These are phyloP conservation scores for Lasioglossum albipes DNA, from an alignment of 1,140 invertebrate genomes.

Conservation along the genomic window DNA sequence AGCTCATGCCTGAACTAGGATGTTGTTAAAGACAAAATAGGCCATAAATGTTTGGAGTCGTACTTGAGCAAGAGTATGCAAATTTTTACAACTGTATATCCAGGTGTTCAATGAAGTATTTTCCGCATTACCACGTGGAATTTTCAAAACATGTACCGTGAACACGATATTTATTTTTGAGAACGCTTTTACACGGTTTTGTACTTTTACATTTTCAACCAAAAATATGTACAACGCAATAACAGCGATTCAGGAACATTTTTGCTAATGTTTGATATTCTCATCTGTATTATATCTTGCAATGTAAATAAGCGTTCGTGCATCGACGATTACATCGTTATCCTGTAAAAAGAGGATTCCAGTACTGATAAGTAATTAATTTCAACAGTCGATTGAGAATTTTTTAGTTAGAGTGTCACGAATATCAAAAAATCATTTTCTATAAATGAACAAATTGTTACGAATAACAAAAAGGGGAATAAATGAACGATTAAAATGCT, in stretches of 20 bases:
- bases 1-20: too few relatives aligned
- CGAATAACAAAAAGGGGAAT: background rate
- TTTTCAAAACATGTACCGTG: background rate
- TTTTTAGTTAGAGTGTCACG: too few relatives aligned
- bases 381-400: background rate
- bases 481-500: background rate
- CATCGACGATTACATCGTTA: slow-evolving; percentile 16
- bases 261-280: slow-evolving; percentile 23
- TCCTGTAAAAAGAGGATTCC: background rate
- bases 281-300: slow-evolving; percentile 8
- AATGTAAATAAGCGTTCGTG: slow-evolving; percentile 35
- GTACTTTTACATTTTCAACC: slow-evolving; percentile 16
- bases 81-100: background rate
- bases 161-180: background rate
- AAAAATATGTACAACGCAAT: slow-evolving; percentile 3
- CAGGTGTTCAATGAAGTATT: background rate
- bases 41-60: background rate
- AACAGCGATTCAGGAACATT: slow-evolving; percentile 13
- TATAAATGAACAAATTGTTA: background rate
- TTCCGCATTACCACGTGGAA: background rate
- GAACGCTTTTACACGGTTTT: slow-evolving; percentile 34
- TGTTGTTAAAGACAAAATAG: too few relatives aligned
- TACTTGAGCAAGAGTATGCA: too few relatives aligned
- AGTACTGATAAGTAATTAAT: background rate
- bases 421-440: too few relatives aligned